Evolutionary conservation across 2,797 vertebrate species (phyloP).

Genomic region (Bufotes viridis): DNA sequence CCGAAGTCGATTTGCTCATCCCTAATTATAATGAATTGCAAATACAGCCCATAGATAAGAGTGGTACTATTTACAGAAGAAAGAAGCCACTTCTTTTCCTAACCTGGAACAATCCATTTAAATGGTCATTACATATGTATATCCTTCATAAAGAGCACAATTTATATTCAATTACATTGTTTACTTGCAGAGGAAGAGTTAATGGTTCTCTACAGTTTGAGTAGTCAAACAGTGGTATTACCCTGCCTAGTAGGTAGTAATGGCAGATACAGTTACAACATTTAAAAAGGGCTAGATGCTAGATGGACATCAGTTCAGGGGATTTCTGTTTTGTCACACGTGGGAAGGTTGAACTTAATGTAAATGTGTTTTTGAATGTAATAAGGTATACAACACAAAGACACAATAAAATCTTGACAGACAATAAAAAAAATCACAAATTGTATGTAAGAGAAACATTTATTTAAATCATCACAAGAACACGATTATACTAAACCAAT

Average conservation of each 20-base stretch:
- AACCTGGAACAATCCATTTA: too few relatives aligned
- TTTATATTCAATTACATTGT: neutral
- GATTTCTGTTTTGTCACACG: neutral
- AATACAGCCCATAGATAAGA: neutral
- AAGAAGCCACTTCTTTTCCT: too few relatives aligned
- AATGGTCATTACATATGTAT: neutral
- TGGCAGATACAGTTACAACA: neutral
- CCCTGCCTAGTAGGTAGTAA: too few relatives aligned
- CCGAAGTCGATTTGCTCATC: too few relatives aligned
- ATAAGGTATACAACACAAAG: neutral
- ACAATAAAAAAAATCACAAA: neutral
- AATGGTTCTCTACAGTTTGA: neutral
- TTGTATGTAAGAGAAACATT: conserved; percentile 90
- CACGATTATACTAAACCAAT: conserved; percentile 85
- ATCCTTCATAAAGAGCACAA: neutral
- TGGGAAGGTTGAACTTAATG: too few relatives aligned
- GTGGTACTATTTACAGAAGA: neutral
- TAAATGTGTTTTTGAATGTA: too few relatives aligned
- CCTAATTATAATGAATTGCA: neutral
- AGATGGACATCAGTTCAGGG: neutral
- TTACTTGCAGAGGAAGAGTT: neutral
- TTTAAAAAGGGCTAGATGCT: neutral
- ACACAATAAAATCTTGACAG: neutral
- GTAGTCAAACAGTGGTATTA: neutral
- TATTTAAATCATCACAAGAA: conserved; percentile 98